Percentiles rank a stretch among this genome's conserved stretches.
Evolutionary conservation across 2,888 invertebrate species (phyloP).

Genomic region (Onchidella celtica): DNA sequence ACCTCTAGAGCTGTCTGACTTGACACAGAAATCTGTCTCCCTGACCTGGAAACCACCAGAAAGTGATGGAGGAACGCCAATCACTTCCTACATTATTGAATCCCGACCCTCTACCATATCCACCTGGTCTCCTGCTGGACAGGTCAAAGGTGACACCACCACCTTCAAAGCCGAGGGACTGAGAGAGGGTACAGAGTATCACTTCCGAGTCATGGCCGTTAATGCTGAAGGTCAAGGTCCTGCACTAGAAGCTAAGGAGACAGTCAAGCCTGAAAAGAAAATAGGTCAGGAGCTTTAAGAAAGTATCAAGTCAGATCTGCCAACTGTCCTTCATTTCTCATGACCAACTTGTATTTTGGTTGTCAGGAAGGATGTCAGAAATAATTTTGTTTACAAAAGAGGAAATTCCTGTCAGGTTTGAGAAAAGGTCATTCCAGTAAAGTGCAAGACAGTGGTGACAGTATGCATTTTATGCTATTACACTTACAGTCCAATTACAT

Average conservation of each 20-base stretch:
- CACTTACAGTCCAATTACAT: too few species aligned
- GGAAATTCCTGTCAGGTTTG: too few species aligned
- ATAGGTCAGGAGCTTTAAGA: constrained; percentile 62
- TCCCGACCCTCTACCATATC: constrained; percentile 62
- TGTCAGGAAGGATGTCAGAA: too few species aligned
- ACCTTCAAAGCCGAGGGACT: constrained; percentile 61
- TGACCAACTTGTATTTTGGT: too few species aligned
- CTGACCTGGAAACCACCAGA: constrained; percentile 71
- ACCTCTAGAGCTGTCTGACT: constrained; percentile 64
- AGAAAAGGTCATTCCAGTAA: too few species aligned
- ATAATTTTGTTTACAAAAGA: too few species aligned
- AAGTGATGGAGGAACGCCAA: constrained; percentile 74
- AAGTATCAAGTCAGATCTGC: too few species aligned
- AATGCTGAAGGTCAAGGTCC: constrained; percentile 96
- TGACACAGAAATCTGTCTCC: constrained; percentile 60
- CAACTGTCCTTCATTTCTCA: too few species aligned
- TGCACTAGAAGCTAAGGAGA: constrained; percentile 81
- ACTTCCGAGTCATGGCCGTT: constrained; percentile 93
- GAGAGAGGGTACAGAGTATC: constrained; percentile 89
- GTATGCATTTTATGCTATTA: too few species aligned
- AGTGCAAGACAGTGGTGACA: too few species aligned
- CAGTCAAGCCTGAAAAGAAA: constrained; percentile 63
- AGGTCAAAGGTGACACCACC: constrained; percentile 57
- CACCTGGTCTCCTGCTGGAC: constrained; percentile 67
- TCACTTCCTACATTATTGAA: constrained; percentile 70